A percentile compares a stretch with the other conserved stretches of the same genome.
Conservation (phyloP, 2,113 vertebrate genomes). For the Corythaeola cristata region DNA sequence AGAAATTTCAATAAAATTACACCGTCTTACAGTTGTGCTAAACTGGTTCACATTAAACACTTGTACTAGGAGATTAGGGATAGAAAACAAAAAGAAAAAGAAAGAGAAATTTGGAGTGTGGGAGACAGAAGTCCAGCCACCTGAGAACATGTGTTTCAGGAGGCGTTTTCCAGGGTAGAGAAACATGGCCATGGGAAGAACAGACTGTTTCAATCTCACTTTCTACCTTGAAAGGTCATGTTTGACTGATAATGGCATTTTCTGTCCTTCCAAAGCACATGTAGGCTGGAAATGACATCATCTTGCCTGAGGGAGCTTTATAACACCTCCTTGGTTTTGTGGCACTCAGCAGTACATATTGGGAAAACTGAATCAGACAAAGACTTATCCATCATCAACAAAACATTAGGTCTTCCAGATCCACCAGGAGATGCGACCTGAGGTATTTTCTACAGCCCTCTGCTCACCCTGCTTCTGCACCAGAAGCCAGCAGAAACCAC, state of each 20-base stretch:
- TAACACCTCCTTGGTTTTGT: neutral
- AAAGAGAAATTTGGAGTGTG: neutral
- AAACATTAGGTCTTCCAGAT: neutral
- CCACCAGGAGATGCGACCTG: neutral
- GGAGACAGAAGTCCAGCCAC: neutral
- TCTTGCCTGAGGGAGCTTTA: constrained; percentile 8
- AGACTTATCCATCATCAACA: neutral
- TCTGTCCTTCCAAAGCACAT: neutral
- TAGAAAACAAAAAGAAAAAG: too few species aligned
- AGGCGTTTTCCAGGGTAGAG: neutral
- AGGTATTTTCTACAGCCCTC: neutral
- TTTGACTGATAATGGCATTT: neutral
- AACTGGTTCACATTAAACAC: neutral
- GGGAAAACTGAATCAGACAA: neutral
- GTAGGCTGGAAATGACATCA: neutral
- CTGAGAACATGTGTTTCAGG: neutral
- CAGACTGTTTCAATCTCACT: neutral
- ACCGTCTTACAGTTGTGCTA: neutral
- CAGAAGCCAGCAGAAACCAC: neutral
- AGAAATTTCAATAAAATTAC: neutral
- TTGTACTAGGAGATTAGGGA: neutral
- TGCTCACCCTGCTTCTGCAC: neutral
- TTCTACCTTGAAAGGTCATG: neutral
- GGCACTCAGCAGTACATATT: neutral
- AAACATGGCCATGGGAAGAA: neutral